Base-by-base conservation (phyloP, 1,140 invertebrate genomes). In the Magallana ariakensis region DNA sequence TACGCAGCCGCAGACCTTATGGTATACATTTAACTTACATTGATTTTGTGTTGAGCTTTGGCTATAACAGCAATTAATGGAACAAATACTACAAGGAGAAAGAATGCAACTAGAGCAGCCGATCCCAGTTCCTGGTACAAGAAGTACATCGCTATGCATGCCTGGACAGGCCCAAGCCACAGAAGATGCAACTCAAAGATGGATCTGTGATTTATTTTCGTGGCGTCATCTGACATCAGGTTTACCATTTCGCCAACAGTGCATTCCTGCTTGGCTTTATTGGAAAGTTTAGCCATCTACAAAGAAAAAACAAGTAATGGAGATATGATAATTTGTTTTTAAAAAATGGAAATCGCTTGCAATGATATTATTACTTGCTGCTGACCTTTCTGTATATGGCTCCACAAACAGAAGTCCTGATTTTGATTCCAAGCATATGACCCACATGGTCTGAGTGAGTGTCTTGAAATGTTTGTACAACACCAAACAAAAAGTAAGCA, bases 261-360 rank as follows among this genome's bases (percentile, higher is more conserved):
- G 26, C 66, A 26, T 13, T 75, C 66, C 15, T 75, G 19, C 22
- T 75, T 75, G 22, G 66, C 19, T 22, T 11, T 26, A 26, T 75
- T 22, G 11, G 66, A 75, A 75, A 75, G 66, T 75, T 75, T 75
- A 75, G 66, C 33, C 66, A 75, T 75, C 66, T 75, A 33, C 66
- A 33, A 26, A 11, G 11, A 26, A 4, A 75, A 22, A 26, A 22
- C 11, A n/a, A n/a, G n/a, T n/a, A n/a, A n/a, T n/a, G n/a, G n/a
- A n/a, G n/a, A n/a, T n/a, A n/a, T n/a, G n/a, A n/a, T n/a, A n/a
- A n/a, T n/a, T n/a, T n/a, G n/a, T n/a, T n/a, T n/a, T n/a, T n/a
- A n/a, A n/a, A n/a, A n/a, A n/a, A n/a, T 11, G 22, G 19, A 13
- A 13, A 75, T 75, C 9, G 15, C 1, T 13, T 19, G 33, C 13